Evolutionary conservation across 2,888 invertebrate species (phyloP).

Genomic region (Dicranocentrus wangi): DNA sequence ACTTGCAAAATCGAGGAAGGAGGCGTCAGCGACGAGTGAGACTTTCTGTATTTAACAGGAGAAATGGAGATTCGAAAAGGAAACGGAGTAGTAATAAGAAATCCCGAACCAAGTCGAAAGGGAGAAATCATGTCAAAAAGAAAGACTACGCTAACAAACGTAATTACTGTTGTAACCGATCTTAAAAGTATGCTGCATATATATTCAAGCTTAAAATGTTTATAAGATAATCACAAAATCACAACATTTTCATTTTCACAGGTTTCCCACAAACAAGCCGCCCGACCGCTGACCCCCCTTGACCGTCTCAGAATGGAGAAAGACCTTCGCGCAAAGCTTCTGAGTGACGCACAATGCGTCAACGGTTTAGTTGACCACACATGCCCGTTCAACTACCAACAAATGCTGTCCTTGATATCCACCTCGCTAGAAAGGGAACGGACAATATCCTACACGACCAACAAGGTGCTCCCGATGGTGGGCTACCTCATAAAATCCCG

Average conservation of each 20-base stretch:
- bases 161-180: no score
- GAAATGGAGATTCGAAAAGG: slow-evolving; percentile 7
- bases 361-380: slow-evolving; percentile 49
- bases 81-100: slow-evolving; percentile 18
- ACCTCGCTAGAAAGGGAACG: slow-evolving; percentile 58
- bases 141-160: no score
- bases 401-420: slow-evolving; percentile 60
- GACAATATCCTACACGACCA: slow-evolving; percentile 42
- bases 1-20: neutral
- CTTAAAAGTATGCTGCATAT: no score
- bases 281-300: slow-evolving; percentile 22
- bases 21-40: slow-evolving; percentile 7
- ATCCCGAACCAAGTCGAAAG: neutral
- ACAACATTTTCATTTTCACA: neutral
- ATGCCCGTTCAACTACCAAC: slow-evolving; percentile 61
- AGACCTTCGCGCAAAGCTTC: slow-evolving; percentile 54
- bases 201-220: no score
- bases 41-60: slow-evolving; percentile 18
- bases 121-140: no score
- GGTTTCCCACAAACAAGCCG: neutral
- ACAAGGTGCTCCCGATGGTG: slow-evolving; percentile 61
- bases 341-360: slow-evolving; percentile 46
- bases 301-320: slow-evolving; percentile 54
- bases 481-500: slow-evolving; percentile 63
- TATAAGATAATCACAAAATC: no score